A percentile compares a stretch with the other conserved stretches of the same genome.
These are phyloP conservation scores for Ditylenchus dipsaci DNA, from an alignment of 1,140 invertebrate species.

Conservation along the genomic window DNA sequence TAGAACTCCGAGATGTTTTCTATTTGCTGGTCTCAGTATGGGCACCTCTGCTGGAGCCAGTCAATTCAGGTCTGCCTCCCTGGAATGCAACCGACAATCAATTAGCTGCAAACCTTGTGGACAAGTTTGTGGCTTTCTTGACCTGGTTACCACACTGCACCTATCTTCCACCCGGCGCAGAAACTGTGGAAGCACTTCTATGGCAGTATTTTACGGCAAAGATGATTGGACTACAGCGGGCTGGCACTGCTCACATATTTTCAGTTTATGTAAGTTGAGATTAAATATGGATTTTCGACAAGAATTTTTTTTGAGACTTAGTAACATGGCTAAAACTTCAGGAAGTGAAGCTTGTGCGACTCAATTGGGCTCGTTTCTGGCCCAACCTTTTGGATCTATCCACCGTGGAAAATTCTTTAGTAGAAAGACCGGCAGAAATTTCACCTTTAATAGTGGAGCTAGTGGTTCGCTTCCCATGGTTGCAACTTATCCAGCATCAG, in stretches of 20 bases:
- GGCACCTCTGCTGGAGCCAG: constrained; percentile 32
- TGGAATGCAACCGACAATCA: constrained; percentile 24
- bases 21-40: not conserved
- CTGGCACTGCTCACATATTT: constrained; percentile 36
- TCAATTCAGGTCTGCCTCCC: constrained; percentile 23
- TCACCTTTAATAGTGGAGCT: constrained; percentile 27
- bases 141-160: constrained; percentile 39
- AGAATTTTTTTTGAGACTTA: too few species aligned
- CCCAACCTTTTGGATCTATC: constrained; percentile 35
- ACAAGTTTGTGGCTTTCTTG: constrained; percentile 29
- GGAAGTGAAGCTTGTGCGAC: constrained; percentile 26
- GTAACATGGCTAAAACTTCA: too few species aligned
- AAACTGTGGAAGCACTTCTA: constrained; percentile 34
- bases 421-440: constrained; percentile 19
- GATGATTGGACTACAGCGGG: constrained; percentile 10
- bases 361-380: constrained; percentile 43
- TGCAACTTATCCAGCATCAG: constrained; percentile 21
- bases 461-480: constrained; percentile 35
- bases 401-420: constrained; percentile 23
- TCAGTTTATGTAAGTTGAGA: constrained; percentile 29
- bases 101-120: constrained; percentile 21
- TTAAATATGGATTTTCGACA: not conserved
- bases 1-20: not conserved
- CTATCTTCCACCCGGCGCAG: constrained; percentile 36
- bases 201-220: constrained; percentile 36